A percentile compares a stretch with the other conserved stretches of the same genome.
These are phyloP conservation scores for Lacerta viridis DNA, from an alignment of 2,797 vertebrate genomes.

Conservation along the genomic window DNA sequence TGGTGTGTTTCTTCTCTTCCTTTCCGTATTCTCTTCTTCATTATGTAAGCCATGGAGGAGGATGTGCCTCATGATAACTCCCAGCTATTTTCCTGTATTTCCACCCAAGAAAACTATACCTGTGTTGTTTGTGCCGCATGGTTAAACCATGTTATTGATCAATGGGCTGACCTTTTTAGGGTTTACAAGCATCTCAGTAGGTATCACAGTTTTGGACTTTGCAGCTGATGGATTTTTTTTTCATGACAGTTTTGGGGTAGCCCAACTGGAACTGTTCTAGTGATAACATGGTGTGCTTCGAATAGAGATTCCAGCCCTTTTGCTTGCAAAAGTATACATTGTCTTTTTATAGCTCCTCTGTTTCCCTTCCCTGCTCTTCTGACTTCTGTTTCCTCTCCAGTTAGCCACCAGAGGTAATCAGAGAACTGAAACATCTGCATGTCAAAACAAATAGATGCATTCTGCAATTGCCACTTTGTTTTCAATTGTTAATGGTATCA, in stretches of 20 bases:
- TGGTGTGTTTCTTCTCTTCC: no score
- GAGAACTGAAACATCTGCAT: conserved; percentile 18
- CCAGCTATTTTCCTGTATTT: no score
- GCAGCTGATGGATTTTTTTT: background rate
- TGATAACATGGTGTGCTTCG: background rate
- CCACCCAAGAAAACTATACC: no score
- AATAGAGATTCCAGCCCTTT: background rate
- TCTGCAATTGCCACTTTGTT: background rate
- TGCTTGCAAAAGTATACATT: background rate
- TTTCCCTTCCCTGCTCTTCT: background rate
- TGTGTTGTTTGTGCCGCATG: background rate
- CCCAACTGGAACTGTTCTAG: background rate
- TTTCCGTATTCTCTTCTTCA: no score
- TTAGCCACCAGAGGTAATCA: background rate
- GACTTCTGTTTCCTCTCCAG: conserved; percentile 2
- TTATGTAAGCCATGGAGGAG: no score
- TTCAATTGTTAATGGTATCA: background rate
- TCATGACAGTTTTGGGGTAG: background rate
- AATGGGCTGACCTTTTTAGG: background rate
- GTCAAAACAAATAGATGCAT: conserved; percentile 8
- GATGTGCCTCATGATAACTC: no score
- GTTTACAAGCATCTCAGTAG: background rate
- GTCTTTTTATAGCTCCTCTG: conserved; percentile 9
- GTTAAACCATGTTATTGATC: background rate
- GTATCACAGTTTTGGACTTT: background rate